Evolutionary conservation across 2,888 invertebrate species (phyloP), one percentile per base, ranked within the genome.

Genomic region (Thera britannica): DNA sequence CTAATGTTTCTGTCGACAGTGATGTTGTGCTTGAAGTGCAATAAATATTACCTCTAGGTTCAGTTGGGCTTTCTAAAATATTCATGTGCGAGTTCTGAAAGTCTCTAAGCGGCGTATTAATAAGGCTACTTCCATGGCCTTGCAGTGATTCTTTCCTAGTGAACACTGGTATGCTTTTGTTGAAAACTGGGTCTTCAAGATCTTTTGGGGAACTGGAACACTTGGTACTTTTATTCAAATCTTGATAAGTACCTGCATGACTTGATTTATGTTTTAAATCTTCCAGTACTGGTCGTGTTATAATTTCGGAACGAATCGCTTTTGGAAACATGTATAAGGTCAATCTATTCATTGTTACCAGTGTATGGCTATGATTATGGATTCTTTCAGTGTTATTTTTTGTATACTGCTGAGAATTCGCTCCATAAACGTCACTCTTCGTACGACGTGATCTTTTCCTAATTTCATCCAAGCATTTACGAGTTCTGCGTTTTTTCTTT

Each of bases 391-490:
- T n/a, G 4, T 58, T 83, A 80, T 60, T 72, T 77, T 62, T 73
- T 59, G 63, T 38, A 51, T 35, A 44, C 34, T 51, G 54, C 38
- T 52, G 65, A 36, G 60, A 38, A 35, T 44, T 56, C 48, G 64
- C 52, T 51, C 61, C 57, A 54, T 46, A 51, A 44, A 68, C 65
- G 7, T 9, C 51, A 11, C 36, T n/a, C n/a, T 54, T 41, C 5
- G 55, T 75, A 62, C 75, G 73, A 48, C 77, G 83, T 59, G 83
- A 84, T 68, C 84, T 83, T 76, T 86, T 90, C 74, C 89, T 84
- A 57, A 92, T 77, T 82, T 92, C 88, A 71, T 92, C 83, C 4
- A 91, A 79, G 71, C 82, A 86, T 77, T 84, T 90, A 36, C 91
- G 84, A 36, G 90, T 90, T 84, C 82, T 89, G 55, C 85, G 78